A percentile compares a stretch with the other conserved stretches of the same genome.
Evolutionary conservation across 2,113 vertebrate species (phyloP).

Genomic region (Dryoscopus gambensis): DNA sequence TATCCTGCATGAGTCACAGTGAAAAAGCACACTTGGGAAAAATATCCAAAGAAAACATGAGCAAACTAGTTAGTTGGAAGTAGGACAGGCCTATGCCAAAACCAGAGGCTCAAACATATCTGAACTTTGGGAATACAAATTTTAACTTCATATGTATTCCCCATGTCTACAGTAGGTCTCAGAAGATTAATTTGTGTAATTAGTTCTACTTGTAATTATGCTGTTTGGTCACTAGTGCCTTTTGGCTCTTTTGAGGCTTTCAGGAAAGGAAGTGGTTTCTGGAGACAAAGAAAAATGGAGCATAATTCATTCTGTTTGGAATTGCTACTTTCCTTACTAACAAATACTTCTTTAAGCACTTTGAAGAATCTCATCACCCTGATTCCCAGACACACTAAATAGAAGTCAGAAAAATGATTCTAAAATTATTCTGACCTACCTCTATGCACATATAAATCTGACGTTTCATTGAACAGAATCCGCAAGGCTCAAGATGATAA

Average conservation of each 20-base stretch:
- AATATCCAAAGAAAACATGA: slow-evolving; percentile 20
- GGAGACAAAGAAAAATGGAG: background rate
- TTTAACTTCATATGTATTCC: background rate
- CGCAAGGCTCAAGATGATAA: background rate
- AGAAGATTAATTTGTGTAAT: background rate
- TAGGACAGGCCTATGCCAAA: slow-evolving; percentile 12
- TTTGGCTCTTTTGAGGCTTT: background rate
- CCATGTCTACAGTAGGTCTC: background rate
- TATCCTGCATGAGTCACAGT: background rate
- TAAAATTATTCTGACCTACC: background rate
- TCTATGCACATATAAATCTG: background rate
- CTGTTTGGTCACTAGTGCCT: background rate
- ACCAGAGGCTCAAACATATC: background rate
- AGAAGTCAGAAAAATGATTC: background rate
- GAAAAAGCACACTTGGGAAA: slow-evolving; percentile 15
- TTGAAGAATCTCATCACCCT: background rate
- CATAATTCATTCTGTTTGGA: background rate
- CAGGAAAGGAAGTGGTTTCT: slow-evolving; percentile 26
- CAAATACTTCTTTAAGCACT: background rate
- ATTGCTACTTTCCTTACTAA: background rate
- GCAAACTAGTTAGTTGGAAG: slow-evolving; percentile 5
- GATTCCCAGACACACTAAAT: background rate
- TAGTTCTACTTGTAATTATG: slow-evolving; percentile 32
- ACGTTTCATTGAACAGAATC: background rate
- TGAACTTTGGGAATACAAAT: background rate